Percentiles rank a stretch among this genome's conserved stretches.
These are phyloP conservation scores for Protodeltote pygarga DNA, from an alignment of 2,888 invertebrate species.

Conservation along the genomic window DNA sequence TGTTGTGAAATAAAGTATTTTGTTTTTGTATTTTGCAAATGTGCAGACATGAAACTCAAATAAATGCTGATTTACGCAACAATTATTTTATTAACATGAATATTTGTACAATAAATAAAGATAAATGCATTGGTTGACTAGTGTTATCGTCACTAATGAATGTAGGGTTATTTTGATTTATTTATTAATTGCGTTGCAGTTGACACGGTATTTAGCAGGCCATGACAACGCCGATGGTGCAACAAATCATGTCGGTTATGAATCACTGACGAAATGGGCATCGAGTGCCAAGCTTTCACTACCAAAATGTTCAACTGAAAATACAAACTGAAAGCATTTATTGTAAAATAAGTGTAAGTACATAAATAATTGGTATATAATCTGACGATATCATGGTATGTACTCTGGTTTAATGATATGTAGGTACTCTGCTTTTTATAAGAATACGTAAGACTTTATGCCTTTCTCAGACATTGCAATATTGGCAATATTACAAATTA, in stretches of 20 bases:
- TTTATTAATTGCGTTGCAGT: constrained; percentile 35
- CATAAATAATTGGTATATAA: no score
- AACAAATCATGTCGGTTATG: constrained; percentile 39
- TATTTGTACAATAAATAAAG: constrained; percentile 10
- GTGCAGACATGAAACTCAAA: constrained; percentile 9
- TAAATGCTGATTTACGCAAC: constrained; percentile 9
- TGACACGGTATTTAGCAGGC: constrained; percentile 32
- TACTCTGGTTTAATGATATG: no score
- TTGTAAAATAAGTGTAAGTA: constrained; percentile 17
- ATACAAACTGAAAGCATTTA: constrained; percentile 28
- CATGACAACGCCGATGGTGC: constrained; percentile 37
- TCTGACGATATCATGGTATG: no score
- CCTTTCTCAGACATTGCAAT: no score
- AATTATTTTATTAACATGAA: constrained; percentile 2
- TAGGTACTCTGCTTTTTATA: no score
- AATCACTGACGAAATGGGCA: constrained; percentile 25
- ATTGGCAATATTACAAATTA: no score
- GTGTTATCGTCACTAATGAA: constrained; percentile 21
- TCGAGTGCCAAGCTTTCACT: constrained; percentile 37
- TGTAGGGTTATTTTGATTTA: constrained; percentile 24
- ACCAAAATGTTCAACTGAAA: constrained; percentile 36
- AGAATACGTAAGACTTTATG: no score
- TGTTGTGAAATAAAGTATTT: constrained; percentile 4
- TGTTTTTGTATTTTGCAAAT: constrained; percentile 12
- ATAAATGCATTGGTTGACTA: constrained; percentile 9